Base-by-base conservation (phyloP, 2,113 vertebrate genomes). In the Carassius gibelio region DNA sequence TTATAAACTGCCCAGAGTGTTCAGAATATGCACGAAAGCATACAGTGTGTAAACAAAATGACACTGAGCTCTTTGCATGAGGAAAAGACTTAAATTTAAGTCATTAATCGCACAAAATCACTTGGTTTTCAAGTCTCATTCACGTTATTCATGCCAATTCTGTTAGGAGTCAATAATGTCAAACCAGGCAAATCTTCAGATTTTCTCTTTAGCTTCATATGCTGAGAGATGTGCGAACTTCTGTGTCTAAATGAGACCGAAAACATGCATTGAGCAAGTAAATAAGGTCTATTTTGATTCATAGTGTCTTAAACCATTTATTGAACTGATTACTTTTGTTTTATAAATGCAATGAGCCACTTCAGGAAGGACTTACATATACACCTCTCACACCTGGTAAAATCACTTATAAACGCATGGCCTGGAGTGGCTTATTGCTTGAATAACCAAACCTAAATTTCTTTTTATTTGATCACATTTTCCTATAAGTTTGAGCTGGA, bases 401-500 rank as follows among this genome's bases (percentile, higher is more conserved):
- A 71, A 38, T 38, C 68, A 21, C 64, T 69, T 38, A 42, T 38
- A 36, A 36, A 36, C 0, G 14, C 34, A 36, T 17, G 2, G 3
- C 6, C 5, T 34, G 3, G 26, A 66, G 26, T 66, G 26, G 62
- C 62, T 34, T 66, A 64, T 64, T 64, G 11, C 23, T 64, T 30
- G 23, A 26, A 30, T 64, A 30, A 26, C 23, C 62, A 30, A 30
- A 30, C 23, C 5, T 2, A 30, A 11, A 9, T 48, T 64, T 50
- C 3, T 50, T 13, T 3, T 50, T 75, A 7, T 72, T 74, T n/a
- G 15, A 26, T 3, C 6, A 19, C 19, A 26, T 75, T 75, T 26
- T 17, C 5, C 10, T 26, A 3, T 50, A 50, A 50, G 19, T 74
- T 50, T 42, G 3, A n/a, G 13, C 21, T 62, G 96, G 97, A 0